Base-by-base conservation (phyloP, 2,888 invertebrate species). In the Archips xylosteana region DNA sequence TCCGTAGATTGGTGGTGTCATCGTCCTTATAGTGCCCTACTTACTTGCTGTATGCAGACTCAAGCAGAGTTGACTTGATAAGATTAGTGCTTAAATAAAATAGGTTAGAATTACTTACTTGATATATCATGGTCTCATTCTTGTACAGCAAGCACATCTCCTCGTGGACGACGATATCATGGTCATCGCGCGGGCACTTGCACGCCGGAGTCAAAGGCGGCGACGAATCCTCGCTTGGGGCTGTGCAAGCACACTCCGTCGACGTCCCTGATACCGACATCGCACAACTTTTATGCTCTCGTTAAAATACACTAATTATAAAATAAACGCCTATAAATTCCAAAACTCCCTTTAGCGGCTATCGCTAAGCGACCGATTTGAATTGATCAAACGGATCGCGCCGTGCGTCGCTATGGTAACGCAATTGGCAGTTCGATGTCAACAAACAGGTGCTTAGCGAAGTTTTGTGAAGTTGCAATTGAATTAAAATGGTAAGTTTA, bases 171-270 rank as follows among this genome's bases (percentile, higher is more conserved):
- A 89, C 85, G 42, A 93, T 83, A 2, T 81, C 90, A 61, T 87
- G 86, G 1, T 89, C 88, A 69, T 91, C 90, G 12, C 85, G 81
- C 0, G 91, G 88, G 51, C 93, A 94, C 51, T 76, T 79, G 80
- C 92, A 93, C 54, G 78, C 68, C 0, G 86, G 83, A 1, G 76
- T 76, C 10, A 85, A 49, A 0, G 76, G 72, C 0, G 82, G 76
- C 0, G 81, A 80, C 0, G 79, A n/a, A 0, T 45, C 5, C 6
- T 49, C 47, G 4, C 9, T 13, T 5, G 54, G 57, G 0, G 15
- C 12, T 0, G 57, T 57, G 54, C 72, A 72, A 9, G 13, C 47
- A 13, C 73, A 73, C 13, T 15, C 23, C 23, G 13, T 2, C 15
- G 45, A 23, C 9, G 15, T 0, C 63, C 9, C 42, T 5, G 63